Base-by-base conservation (phyloP, 2,797 vertebrate genomes). In the Melanotaenia trifasciata region DNA sequence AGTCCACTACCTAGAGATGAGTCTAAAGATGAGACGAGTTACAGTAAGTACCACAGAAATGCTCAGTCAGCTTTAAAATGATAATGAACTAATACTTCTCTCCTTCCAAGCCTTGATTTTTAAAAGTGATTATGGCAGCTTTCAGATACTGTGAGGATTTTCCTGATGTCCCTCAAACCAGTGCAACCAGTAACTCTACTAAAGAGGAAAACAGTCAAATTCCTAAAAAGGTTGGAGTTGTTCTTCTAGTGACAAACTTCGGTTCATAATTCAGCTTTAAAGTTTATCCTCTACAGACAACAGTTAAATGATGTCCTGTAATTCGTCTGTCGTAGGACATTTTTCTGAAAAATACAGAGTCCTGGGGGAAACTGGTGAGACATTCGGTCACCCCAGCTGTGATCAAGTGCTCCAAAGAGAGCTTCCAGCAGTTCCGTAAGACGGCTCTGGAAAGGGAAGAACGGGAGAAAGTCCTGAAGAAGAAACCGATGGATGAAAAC, bases 401-500 rank as follows among this genome's bases (percentile, higher is more conserved):
- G 0, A 88, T 95, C 75, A 97, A 96, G 83, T 92, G 96, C 0
- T 97, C 97, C 4, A 95, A 92, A 67, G 94, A 96, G 78, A 96
- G 93, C 80, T 99, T 99, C 89, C 95, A 95, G 82, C 92, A 95
- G 24, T 98, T 98, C 81, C 95, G 93, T 63, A 95, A 96, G 67
- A 96, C 86, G 38, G 96, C 96, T 0, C 91, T 97, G 53, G 95
- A 96, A 78, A 98, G 95, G 76, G 95, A 96, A 66, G 93, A 93
- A 32, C 93, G 86, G 4, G 94, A 92, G 60, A 93, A 94, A 74
- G 92, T 90, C 0, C 80, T 93, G 53, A 93, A 91, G 72, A 94
- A 81, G 83, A 94, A 84, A 67, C 86, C 88, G 47, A 66, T 87
- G 72, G 91, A 87, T 35, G 80, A 84, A 0, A 63, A 80, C 32